Conservation (phyloP, 2,113 vertebrate species). For the Bufo gargarizans region DNA sequence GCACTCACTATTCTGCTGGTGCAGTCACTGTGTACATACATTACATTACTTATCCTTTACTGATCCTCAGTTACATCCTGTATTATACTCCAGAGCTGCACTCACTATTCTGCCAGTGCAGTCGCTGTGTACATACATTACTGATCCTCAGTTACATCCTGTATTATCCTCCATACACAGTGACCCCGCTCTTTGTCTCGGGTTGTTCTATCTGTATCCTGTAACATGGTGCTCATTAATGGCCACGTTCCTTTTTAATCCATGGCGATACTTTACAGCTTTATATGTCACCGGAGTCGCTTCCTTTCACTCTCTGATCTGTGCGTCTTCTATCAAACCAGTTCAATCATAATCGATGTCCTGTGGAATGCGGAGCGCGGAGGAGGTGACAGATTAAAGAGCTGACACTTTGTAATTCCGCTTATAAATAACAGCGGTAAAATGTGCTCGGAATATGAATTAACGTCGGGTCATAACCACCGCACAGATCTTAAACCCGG, state of each 20-base stretch:
- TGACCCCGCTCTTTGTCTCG: neutral
- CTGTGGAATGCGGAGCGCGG: neutral
- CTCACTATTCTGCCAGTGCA: neutral
- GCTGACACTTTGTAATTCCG: neutral
- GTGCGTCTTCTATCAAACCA: neutral
- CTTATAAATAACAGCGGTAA: neutral
- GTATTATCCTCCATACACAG: neutral
- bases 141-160: neutral
- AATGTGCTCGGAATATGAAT: slow-evolving; percentile 10
- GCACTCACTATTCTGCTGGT: too few species aligned
- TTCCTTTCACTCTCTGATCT: neutral
- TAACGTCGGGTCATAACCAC: neutral
- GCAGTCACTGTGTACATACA: too few species aligned
- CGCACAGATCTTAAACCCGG: neutral
- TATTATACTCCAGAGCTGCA: neutral
- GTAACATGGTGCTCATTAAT: neutral
- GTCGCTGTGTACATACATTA: too few species aligned
- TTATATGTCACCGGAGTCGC: too few species aligned
- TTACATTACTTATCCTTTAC: too few species aligned
- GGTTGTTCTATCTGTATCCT: neutral
- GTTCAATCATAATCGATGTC: neutral
- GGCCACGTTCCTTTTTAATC: neutral
- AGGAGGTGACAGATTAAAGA: neutral
- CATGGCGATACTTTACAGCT: neutral
- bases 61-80: neutral